phyloP scores from a whole-genome alignment of 2,888 invertebrate species.

The Leptopilina myrica region DNA sequence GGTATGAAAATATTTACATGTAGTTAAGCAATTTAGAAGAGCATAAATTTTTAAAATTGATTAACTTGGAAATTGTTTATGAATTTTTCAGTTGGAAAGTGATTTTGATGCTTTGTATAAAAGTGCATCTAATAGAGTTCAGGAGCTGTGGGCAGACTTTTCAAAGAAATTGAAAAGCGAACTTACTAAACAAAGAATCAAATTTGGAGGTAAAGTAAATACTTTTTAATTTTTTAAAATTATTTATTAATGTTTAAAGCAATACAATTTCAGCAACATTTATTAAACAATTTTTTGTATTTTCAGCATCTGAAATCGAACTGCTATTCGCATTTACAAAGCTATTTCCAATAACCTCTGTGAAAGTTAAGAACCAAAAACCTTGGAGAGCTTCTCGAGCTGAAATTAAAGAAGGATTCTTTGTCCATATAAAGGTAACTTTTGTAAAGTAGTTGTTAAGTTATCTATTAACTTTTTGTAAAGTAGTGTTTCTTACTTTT shows the following conservation, averaged over 20 bases:
- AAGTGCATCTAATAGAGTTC: background rate
- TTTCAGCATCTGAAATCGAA: conserved; percentile 7
- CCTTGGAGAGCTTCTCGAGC: conserved; percentile 2
- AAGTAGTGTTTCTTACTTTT: no score
- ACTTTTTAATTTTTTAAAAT: no score
- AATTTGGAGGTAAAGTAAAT: no score
- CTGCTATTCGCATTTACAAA: background rate
- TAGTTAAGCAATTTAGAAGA: background rate
- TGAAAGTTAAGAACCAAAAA: background rate
- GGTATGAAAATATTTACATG: background rate
- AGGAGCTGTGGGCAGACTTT: background rate
- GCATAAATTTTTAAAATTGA: background rate
- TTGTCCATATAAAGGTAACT: background rate
- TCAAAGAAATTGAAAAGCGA: background rate
- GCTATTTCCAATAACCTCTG: background rate
- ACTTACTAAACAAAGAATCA: no score
- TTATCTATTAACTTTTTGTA: background rate
- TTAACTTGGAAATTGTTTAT: background rate
- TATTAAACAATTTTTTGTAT: background rate
- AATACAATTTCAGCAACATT: no score
- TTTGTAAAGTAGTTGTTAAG: no score
- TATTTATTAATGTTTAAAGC: no score
- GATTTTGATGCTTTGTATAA: background rate
- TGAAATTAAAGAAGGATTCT: background rate
- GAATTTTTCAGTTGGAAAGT: background rate